Evolutionary conservation across 2,797 vertebrate species (phyloP).

Genomic region (Spheniscus humboldti): DNA sequence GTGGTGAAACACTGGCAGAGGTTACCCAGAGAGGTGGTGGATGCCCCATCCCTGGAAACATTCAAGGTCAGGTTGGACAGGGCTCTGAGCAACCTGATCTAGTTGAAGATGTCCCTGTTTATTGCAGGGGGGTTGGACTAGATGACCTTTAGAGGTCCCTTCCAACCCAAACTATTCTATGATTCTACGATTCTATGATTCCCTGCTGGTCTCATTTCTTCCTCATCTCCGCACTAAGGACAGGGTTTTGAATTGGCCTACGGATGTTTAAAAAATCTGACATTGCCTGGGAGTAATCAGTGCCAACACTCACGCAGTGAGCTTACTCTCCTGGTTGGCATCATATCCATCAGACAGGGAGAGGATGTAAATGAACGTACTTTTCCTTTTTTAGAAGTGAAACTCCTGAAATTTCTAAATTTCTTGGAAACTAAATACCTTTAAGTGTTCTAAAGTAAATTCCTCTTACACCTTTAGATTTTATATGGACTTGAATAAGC

Average conservation of each 20-base stretch:
- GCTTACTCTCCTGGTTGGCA: background rate
- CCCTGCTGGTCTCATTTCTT: background rate
- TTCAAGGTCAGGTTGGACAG: no score
- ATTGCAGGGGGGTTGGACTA: no score
- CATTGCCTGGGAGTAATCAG: background rate
- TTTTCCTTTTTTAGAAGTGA: background rate
- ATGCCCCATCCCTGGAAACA: no score
- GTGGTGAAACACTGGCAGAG: no score
- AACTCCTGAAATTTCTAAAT: background rate
- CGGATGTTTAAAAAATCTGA: background rate
- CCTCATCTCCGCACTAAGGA: background rate
- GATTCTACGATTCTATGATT: no score
- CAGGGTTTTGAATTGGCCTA: background rate
- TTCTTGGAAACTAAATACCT: background rate
- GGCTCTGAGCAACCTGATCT: no score
- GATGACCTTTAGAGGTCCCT: no score
- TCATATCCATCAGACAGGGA: background rate
- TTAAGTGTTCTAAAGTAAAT: background rate
- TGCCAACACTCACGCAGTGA: fast-evolving
- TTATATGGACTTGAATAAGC: background rate
- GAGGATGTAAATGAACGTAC: background rate
- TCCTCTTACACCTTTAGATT: background rate
- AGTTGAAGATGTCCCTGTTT: no score
- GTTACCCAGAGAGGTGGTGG: no score
- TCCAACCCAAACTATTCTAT: no score